These are phyloP conservation scores for Hyaena hyaena DNA, from an alignment of 2,113 vertebrate species.

Conservation along the genomic window DNA sequence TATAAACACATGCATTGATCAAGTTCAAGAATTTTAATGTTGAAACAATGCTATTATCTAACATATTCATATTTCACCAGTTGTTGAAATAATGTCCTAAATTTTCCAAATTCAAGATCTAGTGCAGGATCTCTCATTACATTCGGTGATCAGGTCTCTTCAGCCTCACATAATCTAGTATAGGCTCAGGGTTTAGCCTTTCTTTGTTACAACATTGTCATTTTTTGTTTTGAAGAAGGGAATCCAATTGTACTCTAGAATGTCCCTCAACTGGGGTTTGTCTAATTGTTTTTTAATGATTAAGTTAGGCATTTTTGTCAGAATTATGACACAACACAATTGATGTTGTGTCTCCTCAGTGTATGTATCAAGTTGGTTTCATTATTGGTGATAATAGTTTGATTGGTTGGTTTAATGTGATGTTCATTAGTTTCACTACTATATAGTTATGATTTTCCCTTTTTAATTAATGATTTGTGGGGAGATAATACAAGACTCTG, in stretches of 20 bases:
- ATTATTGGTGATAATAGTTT: background rate
- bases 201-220: background rate
- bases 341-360: background rate
- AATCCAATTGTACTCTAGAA: background rate
- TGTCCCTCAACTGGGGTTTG: background rate
- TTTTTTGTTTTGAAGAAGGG: background rate
- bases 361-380: background rate
- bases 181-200: background rate
- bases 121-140: background rate
- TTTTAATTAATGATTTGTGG: background rate
- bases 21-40: background rate
- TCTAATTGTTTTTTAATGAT: background rate
- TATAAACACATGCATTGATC: background rate
- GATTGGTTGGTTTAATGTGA: background rate
- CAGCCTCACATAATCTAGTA: background rate
- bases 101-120: background rate
- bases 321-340: background rate
- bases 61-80: background rate
- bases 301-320: background rate
- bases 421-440: background rate
- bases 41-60: background rate
- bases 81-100: background rate
- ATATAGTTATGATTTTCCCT: background rate
- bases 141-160: background rate
- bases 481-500: background rate